Base-by-base conservation (phyloP, 64 coral and sea anemone genomes). In the Astreopora myriophthalma region DNA sequence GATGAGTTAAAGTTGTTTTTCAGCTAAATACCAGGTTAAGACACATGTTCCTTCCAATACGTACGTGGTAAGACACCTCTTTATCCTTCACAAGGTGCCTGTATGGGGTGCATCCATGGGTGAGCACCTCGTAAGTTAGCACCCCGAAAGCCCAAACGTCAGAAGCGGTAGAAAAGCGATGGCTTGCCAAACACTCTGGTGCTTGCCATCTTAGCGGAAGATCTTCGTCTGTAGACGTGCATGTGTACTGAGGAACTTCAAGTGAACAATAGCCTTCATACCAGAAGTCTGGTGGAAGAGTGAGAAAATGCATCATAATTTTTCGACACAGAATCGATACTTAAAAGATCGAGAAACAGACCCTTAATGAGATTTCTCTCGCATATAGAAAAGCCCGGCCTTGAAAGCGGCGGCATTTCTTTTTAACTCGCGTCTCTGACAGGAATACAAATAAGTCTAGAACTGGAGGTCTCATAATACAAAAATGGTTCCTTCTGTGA, bases 81-180 rank as follows among this genome's bases (percentile, higher is more conserved):
- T 80, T 62, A 26, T 39, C 28, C n/a, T 69, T 28, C 58, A 5
- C 37, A 14, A 79, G 8, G 67, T 69, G 61, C 14, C 78, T 39
- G 42, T 87, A 95, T 6, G 93, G 93, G 0, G 72, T 44, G 58
- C 93, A 73, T 12, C 93, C 93, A 30, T 66, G 87, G 1, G 93
- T 86, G 3, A 95, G 85, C 3, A 95, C 49, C 17, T 90, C 93
- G 28, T 95, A 95, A 44, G 73, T 44, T 2, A 85, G 35, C 1
- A 95, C 73, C 26, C 88, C 93, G 13, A 95, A 77, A 5, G 88
- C 79, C 88, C 88, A 95, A 12, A 95, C 73, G 49, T 95, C 88
- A 33, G 93, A 95, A 17, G 87, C 71, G 3, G 84, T 38, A 5
- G 93, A 95, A n/a, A 69, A 95, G 22, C 78, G 80, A 27, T 42